Percentiles rank a stretch among this genome's conserved stretches.
Evolutionary conservation across 30 jellyfish, hydroid and myxozoan genomes (phyloP).

Genomic region (Mastigias papua): DNA sequence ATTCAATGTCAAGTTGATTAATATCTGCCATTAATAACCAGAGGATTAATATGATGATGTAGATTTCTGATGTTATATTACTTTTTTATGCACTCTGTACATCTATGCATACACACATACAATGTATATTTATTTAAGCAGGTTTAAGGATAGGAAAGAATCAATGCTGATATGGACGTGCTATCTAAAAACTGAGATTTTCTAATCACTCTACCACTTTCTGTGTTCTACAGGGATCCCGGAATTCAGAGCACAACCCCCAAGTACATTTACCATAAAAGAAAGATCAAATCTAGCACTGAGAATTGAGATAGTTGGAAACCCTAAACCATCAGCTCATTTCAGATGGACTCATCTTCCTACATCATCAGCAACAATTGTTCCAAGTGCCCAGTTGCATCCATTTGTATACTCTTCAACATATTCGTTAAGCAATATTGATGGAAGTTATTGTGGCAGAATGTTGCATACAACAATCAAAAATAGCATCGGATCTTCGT

Average conservation of each 20-base stretch:
- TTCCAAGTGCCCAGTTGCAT: neutral
- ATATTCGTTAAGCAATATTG: neutral
- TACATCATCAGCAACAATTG: neutral
- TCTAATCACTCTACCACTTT: neutral
- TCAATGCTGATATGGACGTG: neutral
- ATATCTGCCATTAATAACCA: no score
- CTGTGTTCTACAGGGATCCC: constrained; percentile 7
- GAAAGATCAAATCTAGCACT: constrained; percentile 19
- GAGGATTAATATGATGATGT: no score
- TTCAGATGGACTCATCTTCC: constrained; percentile 29
- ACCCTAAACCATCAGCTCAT: constrained; percentile 13
- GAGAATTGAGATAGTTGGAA: constrained; percentile 24
- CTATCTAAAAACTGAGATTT: neutral
- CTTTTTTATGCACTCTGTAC: no score
- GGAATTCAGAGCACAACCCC: neutral
- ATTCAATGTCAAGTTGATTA: no score
- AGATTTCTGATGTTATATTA: no score
- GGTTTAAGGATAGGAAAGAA: no score
- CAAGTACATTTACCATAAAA: neutral
- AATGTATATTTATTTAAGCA: no score
- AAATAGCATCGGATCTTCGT: constrained; percentile 12
- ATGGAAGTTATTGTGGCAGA: constrained; percentile 32
- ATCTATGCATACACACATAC: no score
- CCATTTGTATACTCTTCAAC: neutral
- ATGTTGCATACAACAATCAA: neutral